Conservation (phyloP, 1,140 invertebrate species). For the Diachasmimorpha longicaudata region DNA sequence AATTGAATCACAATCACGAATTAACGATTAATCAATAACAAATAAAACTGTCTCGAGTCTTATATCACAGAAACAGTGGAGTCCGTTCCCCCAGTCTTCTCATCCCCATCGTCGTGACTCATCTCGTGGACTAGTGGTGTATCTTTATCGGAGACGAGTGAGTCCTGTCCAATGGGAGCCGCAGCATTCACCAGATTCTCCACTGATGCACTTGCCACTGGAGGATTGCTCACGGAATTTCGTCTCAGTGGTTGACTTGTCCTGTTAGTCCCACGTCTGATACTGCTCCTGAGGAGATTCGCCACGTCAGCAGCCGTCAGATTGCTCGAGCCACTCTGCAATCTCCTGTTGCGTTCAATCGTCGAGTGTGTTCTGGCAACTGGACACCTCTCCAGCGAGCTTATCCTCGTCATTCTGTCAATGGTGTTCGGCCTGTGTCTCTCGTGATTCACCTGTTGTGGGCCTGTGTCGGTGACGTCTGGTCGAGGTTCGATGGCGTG, state of each 20-base stretch:
- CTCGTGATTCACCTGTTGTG: background rate
- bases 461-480: slow-evolving; percentile 29
- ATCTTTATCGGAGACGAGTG: slow-evolving; percentile 54
- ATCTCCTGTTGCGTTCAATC: slow-evolving; percentile 29
- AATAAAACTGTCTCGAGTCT: background rate
- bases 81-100: slow-evolving; percentile 60
- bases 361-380: slow-evolving; percentile 32
- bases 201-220: slow-evolving; percentile 55
- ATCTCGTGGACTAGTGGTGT: slow-evolving; percentile 47
- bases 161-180: slow-evolving; percentile 66
- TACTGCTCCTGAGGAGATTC: slow-evolving; percentile 66
- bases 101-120: slow-evolving; percentile 40
- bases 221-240: slow-evolving; percentile 17
- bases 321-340: slow-evolving; percentile 45
- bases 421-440: slow-evolving; percentile 46
- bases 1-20: background rate
- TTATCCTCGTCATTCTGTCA: slow-evolving; percentile 40
- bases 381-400: slow-evolving; percentile 26
- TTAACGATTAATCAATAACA: background rate
- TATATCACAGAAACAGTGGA: slow-evolving; percentile 62
- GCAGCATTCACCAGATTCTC: slow-evolving; percentile 68
- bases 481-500: slow-evolving; percentile 38
- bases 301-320: slow-evolving; percentile 67
- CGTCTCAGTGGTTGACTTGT: slow-evolving; percentile 41
- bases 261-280: slow-evolving; percentile 59